Evolutionary conservation across 2,888 invertebrate genomes (phyloP).

Genomic region (Drosophila nr. medialis): DNA sequence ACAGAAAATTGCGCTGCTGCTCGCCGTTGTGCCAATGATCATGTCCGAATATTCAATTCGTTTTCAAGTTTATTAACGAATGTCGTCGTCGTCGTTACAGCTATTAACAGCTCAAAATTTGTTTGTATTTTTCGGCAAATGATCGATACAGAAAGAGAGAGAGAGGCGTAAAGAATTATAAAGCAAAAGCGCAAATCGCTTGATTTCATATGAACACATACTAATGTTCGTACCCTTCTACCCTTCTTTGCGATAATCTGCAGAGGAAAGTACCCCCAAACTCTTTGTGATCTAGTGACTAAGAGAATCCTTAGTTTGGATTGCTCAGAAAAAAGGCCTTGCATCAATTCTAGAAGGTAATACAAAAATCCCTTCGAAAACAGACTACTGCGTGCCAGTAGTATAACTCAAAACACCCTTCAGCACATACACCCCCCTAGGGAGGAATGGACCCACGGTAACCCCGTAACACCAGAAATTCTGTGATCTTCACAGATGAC

Average conservation of each 20-base stretch:
- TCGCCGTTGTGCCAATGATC: neutral
- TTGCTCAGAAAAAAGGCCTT: neutral
- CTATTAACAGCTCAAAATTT: conserved; percentile 51
- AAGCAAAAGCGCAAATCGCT: conserved; percentile 21
- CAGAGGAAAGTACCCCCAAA: neutral
- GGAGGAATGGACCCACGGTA: neutral
- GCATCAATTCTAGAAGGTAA: neutral
- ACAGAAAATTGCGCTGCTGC: conserved; percentile 15
- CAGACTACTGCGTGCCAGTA: neutral
- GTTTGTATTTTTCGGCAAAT: conserved; percentile 25
- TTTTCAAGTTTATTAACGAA: conserved; percentile 55
- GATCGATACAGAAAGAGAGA: conserved; percentile 17
- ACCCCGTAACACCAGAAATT: neutral
- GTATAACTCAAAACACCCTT: neutral
- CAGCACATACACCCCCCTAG: neutral
- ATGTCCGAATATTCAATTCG: conserved; percentile 43
- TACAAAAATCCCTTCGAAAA: neutral
- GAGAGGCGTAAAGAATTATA: conserved; percentile 7
- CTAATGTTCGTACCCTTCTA: neutral
- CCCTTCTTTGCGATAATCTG: neutral
- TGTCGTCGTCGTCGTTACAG: conserved; percentile 33
- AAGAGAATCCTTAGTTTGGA: neutral
- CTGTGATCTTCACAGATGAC: too few species aligned
- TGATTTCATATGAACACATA: conserved; percentile 4
- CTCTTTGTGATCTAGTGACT: neutral